phyloP scores from a whole-genome alignment of 1,140 invertebrate species.

The Cylas formicarius region DNA sequence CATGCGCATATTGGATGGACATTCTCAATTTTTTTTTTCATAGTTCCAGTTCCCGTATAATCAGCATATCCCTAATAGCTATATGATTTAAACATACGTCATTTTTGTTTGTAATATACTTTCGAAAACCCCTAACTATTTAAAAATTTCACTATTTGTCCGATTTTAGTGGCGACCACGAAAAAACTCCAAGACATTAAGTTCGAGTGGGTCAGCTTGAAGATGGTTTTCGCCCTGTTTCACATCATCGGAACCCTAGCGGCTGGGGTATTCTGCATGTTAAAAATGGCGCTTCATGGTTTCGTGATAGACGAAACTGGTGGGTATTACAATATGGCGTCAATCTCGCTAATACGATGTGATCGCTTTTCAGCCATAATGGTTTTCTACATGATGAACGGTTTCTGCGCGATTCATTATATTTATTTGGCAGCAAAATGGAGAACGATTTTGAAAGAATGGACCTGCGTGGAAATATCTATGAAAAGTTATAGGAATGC shows the following conservation, averaged over 20 bases:
- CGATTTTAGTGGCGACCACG: too few species aligned
- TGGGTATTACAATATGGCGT: conserved; percentile 12
- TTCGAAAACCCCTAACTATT: too few species aligned
- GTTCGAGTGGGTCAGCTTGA: conserved; percentile 27
- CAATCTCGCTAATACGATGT: not conserved
- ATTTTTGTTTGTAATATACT: too few species aligned
- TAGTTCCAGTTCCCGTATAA: too few species aligned
- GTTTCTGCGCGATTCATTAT: conserved; percentile 23
- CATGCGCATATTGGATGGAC: too few species aligned
- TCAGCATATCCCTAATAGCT: too few species aligned
- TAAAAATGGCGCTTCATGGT: conserved; percentile 25
- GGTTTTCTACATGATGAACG: conserved; percentile 27
- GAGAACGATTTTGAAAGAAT: conserved; percentile 26
- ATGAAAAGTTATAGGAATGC: conserved; percentile 25
- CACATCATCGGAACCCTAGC: conserved; percentile 24
- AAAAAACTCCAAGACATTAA: conserved; percentile 21
- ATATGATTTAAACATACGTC: too few species aligned
- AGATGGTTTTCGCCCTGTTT: conserved; percentile 25
- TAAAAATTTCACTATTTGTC: too few species aligned
- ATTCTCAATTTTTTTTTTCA: too few species aligned
- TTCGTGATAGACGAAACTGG: conserved; percentile 31
- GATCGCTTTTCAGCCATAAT: conserved; percentile 24
- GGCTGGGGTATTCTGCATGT: conserved; percentile 21
- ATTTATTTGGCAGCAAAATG: conserved; percentile 24
- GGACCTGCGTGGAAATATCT: conserved; percentile 27